Conservation (phyloP, 2,797 vertebrate species). For the Rhincodon typus region DNA sequence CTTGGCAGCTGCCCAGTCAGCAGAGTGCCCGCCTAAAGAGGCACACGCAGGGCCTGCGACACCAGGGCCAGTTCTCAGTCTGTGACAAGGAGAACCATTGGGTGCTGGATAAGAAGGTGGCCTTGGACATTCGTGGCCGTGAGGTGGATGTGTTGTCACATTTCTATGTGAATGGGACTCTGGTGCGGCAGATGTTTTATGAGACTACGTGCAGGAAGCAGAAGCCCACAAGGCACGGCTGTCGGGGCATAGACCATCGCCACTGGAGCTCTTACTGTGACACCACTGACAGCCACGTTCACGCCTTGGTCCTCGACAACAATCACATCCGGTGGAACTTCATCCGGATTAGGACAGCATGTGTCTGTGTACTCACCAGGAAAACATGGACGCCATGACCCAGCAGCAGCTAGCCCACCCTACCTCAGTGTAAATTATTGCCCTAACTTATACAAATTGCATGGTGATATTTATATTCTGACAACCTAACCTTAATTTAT, state of each 20-base stretch:
- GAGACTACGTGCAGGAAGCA: slow-evolving; percentile 84
- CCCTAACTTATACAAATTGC: slow-evolving; percentile 82
- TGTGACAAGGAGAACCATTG: slow-evolving; percentile 89
- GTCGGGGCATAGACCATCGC: slow-evolving; percentile 84
- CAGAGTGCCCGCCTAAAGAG: slow-evolving; percentile 60
- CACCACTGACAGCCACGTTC: slow-evolving; percentile 93
- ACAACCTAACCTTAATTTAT: slow-evolving; percentile 82
- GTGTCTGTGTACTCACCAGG: slow-evolving; percentile 92
- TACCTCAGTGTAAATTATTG: slow-evolving; percentile 90
- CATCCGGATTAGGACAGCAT: slow-evolving; percentile 91
- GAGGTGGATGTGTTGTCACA: slow-evolving; percentile 87
- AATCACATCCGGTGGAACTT: slow-evolving; percentile 90
- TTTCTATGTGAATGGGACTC: slow-evolving; percentile 85
- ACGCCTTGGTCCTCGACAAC: slow-evolving; percentile 81
- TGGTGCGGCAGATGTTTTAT: slow-evolving; percentile 96
- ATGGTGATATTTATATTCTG: slow-evolving; percentile 92
- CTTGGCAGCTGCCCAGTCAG: neutral
- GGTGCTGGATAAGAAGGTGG: slow-evolving; percentile 91
- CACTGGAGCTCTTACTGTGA: slow-evolving; percentile 98
- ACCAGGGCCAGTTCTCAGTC: slow-evolving; percentile 85
- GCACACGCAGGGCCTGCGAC: slow-evolving; percentile 63
- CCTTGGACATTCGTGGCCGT: slow-evolving; percentile 89
- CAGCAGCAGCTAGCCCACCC: slow-evolving; percentile 50
- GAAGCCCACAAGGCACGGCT: slow-evolving; percentile 66
- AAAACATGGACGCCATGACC: slow-evolving; percentile 77